phyloP scores from a whole-genome alignment of 2,797 vertebrate genomes.

The Tangara arthus region DNA sequence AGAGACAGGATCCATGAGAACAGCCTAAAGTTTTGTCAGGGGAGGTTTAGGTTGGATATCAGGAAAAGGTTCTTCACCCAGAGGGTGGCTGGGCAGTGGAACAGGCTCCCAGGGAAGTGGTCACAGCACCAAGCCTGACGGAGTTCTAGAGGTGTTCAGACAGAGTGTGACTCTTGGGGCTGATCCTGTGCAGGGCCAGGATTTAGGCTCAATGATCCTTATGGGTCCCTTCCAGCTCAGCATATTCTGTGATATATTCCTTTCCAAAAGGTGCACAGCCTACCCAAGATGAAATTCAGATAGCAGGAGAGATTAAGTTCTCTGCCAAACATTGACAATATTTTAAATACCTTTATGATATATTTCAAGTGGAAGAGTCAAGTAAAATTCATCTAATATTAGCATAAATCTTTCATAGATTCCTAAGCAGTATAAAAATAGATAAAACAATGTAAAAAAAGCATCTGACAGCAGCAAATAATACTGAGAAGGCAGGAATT shows the following conservation, averaged over 20 bases:
- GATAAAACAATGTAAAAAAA: not conserved
- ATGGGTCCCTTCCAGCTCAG: not conserved
- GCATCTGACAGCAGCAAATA: not conserved
- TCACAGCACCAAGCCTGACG: not conserved
- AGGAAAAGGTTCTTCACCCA: not conserved
- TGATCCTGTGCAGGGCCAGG: not conserved
- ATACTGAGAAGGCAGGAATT: not conserved
- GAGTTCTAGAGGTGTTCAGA: not conserved
- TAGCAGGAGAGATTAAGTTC: not conserved
- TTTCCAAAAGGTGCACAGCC: not conserved
- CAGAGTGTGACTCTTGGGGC: not conserved
- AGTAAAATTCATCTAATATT: not conserved
- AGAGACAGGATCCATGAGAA: not conserved
- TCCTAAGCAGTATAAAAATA: not conserved
- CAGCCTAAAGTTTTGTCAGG: not conserved
- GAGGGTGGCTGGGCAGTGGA: not conserved
- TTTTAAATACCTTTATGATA: not conserved
- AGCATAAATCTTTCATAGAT: not conserved
- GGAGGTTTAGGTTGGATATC: not conserved
- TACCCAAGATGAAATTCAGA: not conserved
- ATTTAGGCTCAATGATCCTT: accelerated
- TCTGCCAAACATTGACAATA: not conserved
- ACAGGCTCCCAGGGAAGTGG: not conserved
- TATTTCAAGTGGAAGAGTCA: not conserved
- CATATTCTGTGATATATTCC: not conserved